A percentile compares a stretch with the other conserved stretches of the same genome.
These are phyloP conservation scores for Entomyzon cyanotis DNA, from an alignment of 2,113 vertebrate species.

Conservation along the genomic window DNA sequence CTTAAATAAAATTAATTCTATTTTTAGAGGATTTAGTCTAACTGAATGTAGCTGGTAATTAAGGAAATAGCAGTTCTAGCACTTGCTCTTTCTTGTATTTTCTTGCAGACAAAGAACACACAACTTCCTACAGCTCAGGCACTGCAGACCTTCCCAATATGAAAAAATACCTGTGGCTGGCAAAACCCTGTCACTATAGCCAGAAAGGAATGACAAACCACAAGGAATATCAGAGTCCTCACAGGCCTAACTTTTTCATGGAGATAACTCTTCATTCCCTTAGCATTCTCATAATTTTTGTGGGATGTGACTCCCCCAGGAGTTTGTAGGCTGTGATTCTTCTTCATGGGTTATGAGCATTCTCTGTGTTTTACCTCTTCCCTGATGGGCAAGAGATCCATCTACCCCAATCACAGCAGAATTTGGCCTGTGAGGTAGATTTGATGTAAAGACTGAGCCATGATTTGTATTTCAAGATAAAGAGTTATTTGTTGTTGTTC, in stretches of 20 bases:
- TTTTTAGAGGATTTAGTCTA: constrained; percentile 29
- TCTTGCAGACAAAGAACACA: not conserved
- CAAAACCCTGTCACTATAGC: not conserved
- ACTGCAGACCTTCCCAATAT: not conserved
- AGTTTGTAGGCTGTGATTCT: not conserved
- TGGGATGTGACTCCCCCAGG: not conserved
- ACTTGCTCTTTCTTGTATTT: not conserved
- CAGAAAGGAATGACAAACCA: not conserved
- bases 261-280: not conserved
- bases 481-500: not conserved
- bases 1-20: constrained; percentile 45
- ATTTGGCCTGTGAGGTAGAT: not conserved
- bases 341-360: not conserved
- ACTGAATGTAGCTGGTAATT: constrained; percentile 17
- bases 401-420: not conserved
- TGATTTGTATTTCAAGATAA: not conserved
- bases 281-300: not conserved
- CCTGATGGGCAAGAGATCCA: not conserved
- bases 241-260: not conserved
- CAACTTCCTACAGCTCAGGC: not conserved
- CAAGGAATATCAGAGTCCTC: not conserved
- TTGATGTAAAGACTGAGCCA: not conserved
- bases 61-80: not conserved
- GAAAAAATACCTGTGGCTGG: not conserved
- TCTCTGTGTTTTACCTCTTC: not conserved